Conservation (phyloP, 2,113 vertebrate genomes). For the Ailuropoda melanoleuca region DNA sequence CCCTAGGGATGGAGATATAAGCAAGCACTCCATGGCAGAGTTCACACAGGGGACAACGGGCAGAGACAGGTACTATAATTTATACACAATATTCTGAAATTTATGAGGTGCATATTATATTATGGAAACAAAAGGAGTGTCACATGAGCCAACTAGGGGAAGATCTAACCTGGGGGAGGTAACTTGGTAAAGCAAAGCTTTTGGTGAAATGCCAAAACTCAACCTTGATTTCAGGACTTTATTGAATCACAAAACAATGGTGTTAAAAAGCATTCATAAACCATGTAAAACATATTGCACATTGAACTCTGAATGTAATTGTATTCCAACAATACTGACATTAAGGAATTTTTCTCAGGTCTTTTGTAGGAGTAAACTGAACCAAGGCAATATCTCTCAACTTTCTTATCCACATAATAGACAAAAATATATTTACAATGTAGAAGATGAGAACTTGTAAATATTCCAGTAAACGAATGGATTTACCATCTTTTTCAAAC, state of each 20-base stretch:
- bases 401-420: background rate
- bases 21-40: background rate
- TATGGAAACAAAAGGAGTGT: background rate
- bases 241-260: background rate
- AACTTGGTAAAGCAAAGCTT: background rate
- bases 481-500: background rate
- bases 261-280: background rate
- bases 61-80: background rate
- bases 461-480: conserved; percentile 4
- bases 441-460: background rate
- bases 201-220: background rate
- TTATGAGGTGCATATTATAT: background rate
- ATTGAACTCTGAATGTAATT: background rate
- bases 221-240: background rate
- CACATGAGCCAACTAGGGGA: accelerated
- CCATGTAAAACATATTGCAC: background rate
- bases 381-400: background rate
- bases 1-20: background rate
- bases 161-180: background rate
- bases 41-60: background rate
- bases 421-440: background rate
- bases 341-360: background rate
- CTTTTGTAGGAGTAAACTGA: background rate
- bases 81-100: background rate
- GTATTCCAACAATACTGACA: background rate